Percentiles rank a stretch among this genome's conserved stretches.
Evolutionary conservation across 2,888 invertebrate species (phyloP).

Genomic region (Miltochrista miniata): DNA sequence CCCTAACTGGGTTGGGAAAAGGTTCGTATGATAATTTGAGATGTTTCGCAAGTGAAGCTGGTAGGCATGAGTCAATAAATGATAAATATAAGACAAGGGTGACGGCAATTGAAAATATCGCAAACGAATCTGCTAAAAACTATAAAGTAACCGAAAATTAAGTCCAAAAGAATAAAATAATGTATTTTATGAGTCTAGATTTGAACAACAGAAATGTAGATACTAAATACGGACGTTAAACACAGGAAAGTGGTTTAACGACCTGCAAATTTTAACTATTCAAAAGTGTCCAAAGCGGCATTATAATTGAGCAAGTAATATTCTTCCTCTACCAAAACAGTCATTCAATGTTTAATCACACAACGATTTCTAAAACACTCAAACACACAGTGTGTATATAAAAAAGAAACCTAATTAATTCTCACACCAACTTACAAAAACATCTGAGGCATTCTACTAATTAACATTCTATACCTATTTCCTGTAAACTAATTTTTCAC

Average conservation of each 20-base stretch:
- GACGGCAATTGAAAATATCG: too few species aligned
- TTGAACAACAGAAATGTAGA: too few species aligned
- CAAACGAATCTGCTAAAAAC: too few species aligned
- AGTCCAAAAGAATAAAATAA: neutral
- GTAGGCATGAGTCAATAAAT: too few species aligned
- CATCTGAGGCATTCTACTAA: neutral
- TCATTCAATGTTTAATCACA: neutral
- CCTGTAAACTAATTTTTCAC: constrained; percentile 7
- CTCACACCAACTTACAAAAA: constrained; percentile 3
- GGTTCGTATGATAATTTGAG: too few species aligned
- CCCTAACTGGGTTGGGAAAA: too few species aligned
- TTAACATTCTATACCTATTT: too few species aligned
- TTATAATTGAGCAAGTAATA: neutral
- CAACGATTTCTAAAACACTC: neutral
- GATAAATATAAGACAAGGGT: too few species aligned
- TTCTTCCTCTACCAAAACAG: neutral
- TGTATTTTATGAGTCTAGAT: too few species aligned
- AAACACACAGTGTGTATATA: neutral
- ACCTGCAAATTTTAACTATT: neutral
- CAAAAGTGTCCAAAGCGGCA: neutral
- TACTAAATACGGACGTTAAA: neutral
- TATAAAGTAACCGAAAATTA: too few species aligned
- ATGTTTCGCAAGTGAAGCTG: too few species aligned
- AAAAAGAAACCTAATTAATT: neutral
- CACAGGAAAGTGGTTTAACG: neutral